phyloP scores from a whole-genome alignment of 2,797 vertebrate species.

The Perodicticus potto region DNA sequence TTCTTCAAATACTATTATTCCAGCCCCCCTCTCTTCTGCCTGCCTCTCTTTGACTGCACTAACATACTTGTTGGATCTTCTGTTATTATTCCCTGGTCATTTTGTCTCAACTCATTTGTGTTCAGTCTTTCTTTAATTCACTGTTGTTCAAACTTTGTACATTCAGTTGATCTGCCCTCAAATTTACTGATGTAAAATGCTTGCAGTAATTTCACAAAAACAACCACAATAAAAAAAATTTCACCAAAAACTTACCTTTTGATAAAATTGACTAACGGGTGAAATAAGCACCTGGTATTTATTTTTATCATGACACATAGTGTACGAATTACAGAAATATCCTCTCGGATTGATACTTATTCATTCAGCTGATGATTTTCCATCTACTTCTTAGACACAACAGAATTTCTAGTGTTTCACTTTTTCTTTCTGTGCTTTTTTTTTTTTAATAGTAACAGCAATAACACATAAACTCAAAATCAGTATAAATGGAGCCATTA shows the following conservation, averaged over 20 bases:
- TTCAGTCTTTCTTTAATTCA: not conserved
- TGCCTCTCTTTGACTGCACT: not conserved
- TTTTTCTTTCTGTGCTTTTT: not conserved
- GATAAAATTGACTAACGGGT: not conserved
- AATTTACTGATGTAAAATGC: not conserved
- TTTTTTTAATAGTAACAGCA: not conserved
- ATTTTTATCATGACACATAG: not conserved
- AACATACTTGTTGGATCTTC: not conserved
- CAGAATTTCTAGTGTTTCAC: not conserved
- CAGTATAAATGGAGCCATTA: not conserved
- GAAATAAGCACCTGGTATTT: not conserved
- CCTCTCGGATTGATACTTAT: not conserved
- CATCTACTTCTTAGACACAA: not conserved
- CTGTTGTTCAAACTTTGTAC: not conserved
- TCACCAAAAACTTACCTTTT: conserved; percentile 7
- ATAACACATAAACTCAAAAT: not conserved
- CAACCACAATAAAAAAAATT: not conserved
- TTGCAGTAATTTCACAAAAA: not conserved
- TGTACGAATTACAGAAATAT: not conserved
- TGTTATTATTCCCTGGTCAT: not conserved
- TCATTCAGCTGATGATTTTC: not conserved
- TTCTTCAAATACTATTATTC: not conserved
- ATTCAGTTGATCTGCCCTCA: not conserved
- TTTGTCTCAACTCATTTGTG: not conserved
- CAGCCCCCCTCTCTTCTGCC: not conserved